phyloP scores from a whole-genome alignment of 2,797 vertebrate genomes.

The Rhynchotus rufescens region DNA sequence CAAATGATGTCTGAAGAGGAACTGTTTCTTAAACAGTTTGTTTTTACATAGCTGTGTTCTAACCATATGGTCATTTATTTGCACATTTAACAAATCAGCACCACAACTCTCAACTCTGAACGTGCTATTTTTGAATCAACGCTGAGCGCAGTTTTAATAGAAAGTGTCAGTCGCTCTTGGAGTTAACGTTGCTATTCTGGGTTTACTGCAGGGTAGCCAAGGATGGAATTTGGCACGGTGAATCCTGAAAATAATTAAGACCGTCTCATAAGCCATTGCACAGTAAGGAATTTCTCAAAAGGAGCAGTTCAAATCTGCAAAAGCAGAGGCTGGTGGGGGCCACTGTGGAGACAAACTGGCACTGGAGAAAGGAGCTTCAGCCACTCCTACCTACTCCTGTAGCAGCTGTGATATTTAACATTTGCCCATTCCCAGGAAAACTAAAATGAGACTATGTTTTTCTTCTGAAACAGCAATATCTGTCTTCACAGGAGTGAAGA shows the following conservation, averaged over 20 bases:
- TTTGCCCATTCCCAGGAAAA: not conserved
- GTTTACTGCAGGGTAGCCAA: not conserved
- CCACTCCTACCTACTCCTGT: not conserved
- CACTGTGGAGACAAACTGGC: not conserved
- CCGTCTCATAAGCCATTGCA: not conserved
- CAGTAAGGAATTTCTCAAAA: not conserved
- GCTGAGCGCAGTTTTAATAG: not conserved
- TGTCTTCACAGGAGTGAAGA: not conserved
- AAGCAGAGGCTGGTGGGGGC: slow-evolving; percentile 9
- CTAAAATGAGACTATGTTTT: not conserved
- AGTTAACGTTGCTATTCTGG: not conserved
- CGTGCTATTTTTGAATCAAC: not conserved
- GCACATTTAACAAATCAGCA: not conserved
- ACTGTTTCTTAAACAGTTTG: not conserved
- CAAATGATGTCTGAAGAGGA: slow-evolving; percentile 32
- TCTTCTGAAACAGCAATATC: not conserved
- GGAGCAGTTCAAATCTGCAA: slow-evolving; percentile 29
- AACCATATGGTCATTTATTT: slow-evolving; percentile 54
- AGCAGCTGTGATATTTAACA: not conserved
- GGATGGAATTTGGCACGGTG: not conserved
- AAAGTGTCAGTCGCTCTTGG: not conserved
- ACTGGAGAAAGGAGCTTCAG: not conserved
- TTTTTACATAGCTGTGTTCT: not conserved
- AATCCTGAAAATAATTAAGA: not conserved
- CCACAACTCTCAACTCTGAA: not conserved